Conservation (phyloP, 2,888 invertebrate genomes). For the Amphipyra tragopoginis region DNA sequence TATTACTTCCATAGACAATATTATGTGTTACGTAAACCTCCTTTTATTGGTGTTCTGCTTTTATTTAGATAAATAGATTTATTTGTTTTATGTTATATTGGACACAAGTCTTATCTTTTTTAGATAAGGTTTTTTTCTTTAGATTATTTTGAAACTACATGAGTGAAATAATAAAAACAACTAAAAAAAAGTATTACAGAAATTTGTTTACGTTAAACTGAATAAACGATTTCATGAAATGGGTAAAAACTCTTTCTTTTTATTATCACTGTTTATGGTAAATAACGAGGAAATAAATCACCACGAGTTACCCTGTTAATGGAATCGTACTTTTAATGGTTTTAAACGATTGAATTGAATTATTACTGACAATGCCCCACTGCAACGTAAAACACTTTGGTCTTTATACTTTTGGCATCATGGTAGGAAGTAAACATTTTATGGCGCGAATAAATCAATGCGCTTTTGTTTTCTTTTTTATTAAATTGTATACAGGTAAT, state of each 20-base stretch:
- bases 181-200: no score
- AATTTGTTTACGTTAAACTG: background rate
- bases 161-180: no score
- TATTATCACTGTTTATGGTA: background rate
- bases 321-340: background rate
- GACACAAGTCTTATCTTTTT: no score
- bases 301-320: background rate
- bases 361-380: background rate
- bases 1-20: slow-evolving; percentile 44
- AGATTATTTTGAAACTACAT: no score
- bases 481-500: no score
- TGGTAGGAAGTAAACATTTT: no score
- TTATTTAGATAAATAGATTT: slow-evolving; percentile 19
- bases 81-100: background rate
- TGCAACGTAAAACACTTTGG: background rate
- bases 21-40: slow-evolving; percentile 29
- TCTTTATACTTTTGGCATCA: background rate
- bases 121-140: no score
- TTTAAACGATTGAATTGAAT: background rate
- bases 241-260: no score
- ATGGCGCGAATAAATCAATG: no score
- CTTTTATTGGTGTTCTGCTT: slow-evolving; percentile 33
- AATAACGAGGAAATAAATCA: background rate
- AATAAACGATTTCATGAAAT: no score
- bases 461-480: no score